Conservation (phyloP, 2,113 vertebrate species). For the Brachyistius frenatus region DNA sequence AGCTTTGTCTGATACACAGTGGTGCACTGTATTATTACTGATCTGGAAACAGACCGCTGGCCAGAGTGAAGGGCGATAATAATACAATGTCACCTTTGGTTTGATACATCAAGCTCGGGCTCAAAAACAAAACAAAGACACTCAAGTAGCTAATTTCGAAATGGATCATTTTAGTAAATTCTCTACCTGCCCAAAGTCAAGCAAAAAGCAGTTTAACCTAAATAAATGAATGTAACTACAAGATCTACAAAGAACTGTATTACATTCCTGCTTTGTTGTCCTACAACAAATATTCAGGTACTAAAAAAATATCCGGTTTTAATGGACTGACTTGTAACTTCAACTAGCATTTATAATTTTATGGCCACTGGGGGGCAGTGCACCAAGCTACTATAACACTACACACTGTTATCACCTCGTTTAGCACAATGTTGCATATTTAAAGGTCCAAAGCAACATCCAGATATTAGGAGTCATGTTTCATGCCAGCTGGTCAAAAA, state of each 20-base stretch:
- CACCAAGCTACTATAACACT: too few relatives aligned
- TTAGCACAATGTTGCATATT: too few relatives aligned
- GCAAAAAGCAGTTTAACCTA: background rate
- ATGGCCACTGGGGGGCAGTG: background rate
- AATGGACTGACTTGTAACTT: too few relatives aligned
- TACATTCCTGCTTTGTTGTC: too few relatives aligned
- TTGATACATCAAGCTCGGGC: background rate
- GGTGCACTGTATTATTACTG: background rate
- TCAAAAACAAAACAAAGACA: background rate
- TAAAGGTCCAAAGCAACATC: too few relatives aligned
- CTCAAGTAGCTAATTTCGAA: background rate
- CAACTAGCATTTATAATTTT: too few relatives aligned
- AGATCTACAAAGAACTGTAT: background rate
- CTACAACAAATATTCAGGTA: too few relatives aligned
- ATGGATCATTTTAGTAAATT: background rate
- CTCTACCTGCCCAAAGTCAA: background rate
- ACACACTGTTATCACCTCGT: too few relatives aligned
- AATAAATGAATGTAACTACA: background rate
- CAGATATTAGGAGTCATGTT: too few relatives aligned
- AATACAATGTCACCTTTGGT: background rate
- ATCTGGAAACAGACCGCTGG: background rate
- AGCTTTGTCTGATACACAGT: slow-evolving; percentile 32
- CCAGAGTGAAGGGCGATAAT: background rate
- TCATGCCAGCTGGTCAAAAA: too few relatives aligned
- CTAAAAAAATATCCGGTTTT: too few relatives aligned